A percentile compares a stretch with the other conserved stretches of the same genome.
phyloP scores from a whole-genome alignment of 2,797 vertebrate species.

The Clamator glandarius region DNA sequence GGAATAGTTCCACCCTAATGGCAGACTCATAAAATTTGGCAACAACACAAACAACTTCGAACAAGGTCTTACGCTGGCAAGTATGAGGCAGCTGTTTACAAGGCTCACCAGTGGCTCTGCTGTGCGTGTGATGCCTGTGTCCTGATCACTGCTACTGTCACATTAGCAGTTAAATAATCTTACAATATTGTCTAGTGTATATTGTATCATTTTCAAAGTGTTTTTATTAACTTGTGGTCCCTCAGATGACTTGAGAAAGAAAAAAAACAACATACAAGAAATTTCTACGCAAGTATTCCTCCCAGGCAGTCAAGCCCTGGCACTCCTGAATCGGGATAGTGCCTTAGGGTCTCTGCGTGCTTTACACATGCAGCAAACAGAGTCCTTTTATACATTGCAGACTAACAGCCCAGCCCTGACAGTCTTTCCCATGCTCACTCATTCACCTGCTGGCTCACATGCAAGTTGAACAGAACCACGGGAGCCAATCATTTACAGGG shows the following conservation, averaged over 20 bases:
- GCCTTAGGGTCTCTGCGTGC: accelerated
- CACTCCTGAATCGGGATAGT: not conserved
- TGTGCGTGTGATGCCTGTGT: accelerated
- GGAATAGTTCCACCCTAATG: not conserved
- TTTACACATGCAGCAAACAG: not conserved
- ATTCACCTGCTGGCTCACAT: accelerated
- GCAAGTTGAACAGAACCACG: not conserved
- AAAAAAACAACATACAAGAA: not conserved
- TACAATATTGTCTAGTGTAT: not conserved
- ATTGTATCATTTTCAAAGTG: not conserved
- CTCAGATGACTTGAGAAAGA: not conserved
- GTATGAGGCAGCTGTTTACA: not conserved
- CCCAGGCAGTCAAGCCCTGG: not conserved
- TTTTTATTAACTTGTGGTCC: not conserved
- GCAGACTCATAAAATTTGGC: not conserved
- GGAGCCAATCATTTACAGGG: not conserved
- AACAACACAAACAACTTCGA: not conserved
- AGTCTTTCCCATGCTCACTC: not conserved
- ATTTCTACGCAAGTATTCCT: not conserved
- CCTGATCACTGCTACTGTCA: not conserved
- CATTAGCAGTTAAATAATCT: not conserved
- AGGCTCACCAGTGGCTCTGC: not conserved
- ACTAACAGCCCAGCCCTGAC: not conserved
- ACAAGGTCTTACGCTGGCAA: not conserved
- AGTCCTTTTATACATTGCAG: not conserved